Base-by-base conservation (phyloP, 1,140 invertebrate genomes). In the Tetramorium simillimum region DNA sequence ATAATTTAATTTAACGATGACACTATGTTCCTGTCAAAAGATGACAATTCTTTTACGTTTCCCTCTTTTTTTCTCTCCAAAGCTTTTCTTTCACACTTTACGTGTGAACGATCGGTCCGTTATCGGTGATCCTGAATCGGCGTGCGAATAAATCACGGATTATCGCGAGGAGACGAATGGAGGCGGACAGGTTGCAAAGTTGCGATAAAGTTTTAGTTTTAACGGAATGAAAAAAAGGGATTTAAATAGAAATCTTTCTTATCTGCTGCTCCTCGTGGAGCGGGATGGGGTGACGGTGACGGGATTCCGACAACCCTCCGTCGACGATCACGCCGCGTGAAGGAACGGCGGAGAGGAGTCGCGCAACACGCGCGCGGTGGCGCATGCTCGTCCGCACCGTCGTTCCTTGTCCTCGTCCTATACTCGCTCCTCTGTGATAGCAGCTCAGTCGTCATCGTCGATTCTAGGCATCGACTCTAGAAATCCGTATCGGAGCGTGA, bases 341-440 rank as follows among this genome's bases (percentile, higher is more conserved):
- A 53, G 21, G 73, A 33, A 18, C 18, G 14, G 53, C 46, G 78
- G 65, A 51, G 70, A 62, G 53, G 40, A 58, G 60, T 37, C 46
- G 46, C 40, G 40, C 3, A 33, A 33, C 33, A 33, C 33, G 28
- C 62, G 40, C 37, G 85, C 70, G 51, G 56, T 76, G 73, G 89
- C 90, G 89, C 89, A 91, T 91, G 84, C 89, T 91, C 90, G 16
- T 63, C 37, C 10, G 3, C 43, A 65, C 10, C 33, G 33, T 28
- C 24, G 10, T 49, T 82, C 70, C 73, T 88, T 58, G 63, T 84
- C 33, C 73, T 88, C 51, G 63, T 84, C 33, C 69, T 72, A 53
- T 70, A 85, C 75, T 56, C 67, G 60, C 18, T 51, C 18, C 76
- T 33, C 33, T 46, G 85, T 53, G 51, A n/a, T 53, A 53, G 51